phyloP scores from a whole-genome alignment of 2,888 invertebrate species.

The Sacculina carcini region DNA sequence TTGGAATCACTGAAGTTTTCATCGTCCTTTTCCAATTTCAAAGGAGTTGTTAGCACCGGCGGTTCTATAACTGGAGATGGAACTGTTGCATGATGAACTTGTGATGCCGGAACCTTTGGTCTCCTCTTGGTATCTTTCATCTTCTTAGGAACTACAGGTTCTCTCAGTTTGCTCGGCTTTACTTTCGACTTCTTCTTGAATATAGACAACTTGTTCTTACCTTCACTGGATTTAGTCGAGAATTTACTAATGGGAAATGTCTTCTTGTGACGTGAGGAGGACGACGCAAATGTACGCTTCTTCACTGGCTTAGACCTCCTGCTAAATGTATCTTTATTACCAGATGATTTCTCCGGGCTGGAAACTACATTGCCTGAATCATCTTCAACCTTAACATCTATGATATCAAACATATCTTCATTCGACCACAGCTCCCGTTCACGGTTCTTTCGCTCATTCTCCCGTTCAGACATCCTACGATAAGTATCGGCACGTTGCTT shows the following conservation, averaged over 20 bases:
- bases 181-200: constrained; percentile 11
- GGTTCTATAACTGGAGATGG: not conserved
- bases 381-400: not conserved
- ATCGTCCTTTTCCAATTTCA: no score
- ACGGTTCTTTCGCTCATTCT: not conserved
- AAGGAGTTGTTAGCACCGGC: not conserved
- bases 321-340: not conserved
- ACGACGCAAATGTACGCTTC: no score
- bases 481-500: not conserved
- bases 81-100: not conserved
- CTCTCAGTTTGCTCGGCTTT: not conserved
- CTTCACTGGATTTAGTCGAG: not conserved
- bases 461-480: not conserved
- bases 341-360: not conserved
- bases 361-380: not conserved
- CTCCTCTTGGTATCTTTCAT: no score
- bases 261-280: no score
- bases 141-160: not conserved
- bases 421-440: not conserved
- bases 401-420: not conserved
- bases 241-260: not conserved
- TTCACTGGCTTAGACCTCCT: not conserved
- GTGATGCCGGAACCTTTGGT: not conserved
- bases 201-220: constrained; percentile 9
- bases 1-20: no score